Evolutionary conservation across 2,113 vertebrate species (phyloP), one percentile per base, ranked within the genome.

Genomic region (Semicossyphus pulcher): DNA sequence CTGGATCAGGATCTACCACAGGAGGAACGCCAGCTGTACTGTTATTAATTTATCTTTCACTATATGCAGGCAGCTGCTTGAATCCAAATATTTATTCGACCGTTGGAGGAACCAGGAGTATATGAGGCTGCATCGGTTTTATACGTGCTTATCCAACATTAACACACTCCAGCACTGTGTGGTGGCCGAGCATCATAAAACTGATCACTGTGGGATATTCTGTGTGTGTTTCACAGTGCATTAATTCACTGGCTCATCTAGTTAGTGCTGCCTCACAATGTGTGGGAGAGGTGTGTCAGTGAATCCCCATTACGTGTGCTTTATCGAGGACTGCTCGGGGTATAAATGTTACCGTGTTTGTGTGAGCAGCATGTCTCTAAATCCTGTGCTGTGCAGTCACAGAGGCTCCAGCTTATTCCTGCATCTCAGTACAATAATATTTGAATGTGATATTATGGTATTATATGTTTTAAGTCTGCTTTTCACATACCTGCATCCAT

Each of bases 161-260:
- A 80, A 86, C 36, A 71, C 51, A 42, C 5, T 37, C 42, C 53
- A 32, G 58, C 37, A 11, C 60, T 51, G 78, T 16, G 84, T 48
- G 58, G 54, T 32, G 74, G 66, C 23, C 11, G 65, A 52, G 36
- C 41, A 61, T 80, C 83, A 87, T 89, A 84, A 88, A 92, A 78
- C 63, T 28, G 62, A 75, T 85, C 85, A 72, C 54, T 63, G 75
- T 71, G 77, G 65, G 59, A 75, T 83, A 73, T 81, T 88, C 81
- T 37, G 81, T 75, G 71, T 41, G 77, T 52, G 76, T 78, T 73
- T 80, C 65, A 72, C 71, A 61, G 71, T 36, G 73, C 70, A 71
- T 78, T 85, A 81, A 84, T 86, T 74, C 80, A 78, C 62, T n/a
- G 74, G 53, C 85, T 85, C 74, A 75, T 91, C 77, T 76, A 83